Evolutionary conservation across 2,888 invertebrate species (phyloP).

Genomic region (Oxytorus armatus): DNA sequence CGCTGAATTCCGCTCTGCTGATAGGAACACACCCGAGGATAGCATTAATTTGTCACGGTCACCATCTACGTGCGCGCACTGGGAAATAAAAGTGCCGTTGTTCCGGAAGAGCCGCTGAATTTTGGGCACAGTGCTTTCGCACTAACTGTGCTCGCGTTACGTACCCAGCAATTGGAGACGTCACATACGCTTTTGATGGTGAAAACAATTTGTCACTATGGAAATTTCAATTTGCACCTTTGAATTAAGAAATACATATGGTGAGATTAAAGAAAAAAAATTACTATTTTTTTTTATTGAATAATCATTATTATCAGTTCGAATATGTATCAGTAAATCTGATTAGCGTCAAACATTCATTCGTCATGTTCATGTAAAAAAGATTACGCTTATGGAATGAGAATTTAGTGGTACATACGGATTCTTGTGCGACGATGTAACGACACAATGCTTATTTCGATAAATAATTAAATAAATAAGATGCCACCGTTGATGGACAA

Average conservation of each 20-base stretch:
- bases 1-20: no score
- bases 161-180: no score
- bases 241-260: not conserved
- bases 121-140: no score
- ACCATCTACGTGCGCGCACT: no score
- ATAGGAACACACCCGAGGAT: no score
- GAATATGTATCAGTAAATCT: conserved; percentile 49
- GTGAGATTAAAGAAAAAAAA: conserved; percentile 46
- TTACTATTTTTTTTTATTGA: conserved; percentile 60
- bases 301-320: conserved; percentile 44
- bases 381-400: conserved; percentile 40
- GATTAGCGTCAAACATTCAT: conserved; percentile 42
- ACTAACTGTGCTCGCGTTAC: no score
- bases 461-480: conserved; percentile 55
- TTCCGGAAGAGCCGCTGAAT: no score
- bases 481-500: conserved; percentile 17
- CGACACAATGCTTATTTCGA: conserved; percentile 36
- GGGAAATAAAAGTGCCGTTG: no score
- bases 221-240: not conserved
- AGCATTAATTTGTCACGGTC: no score
- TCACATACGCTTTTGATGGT: no score
- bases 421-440: conserved; percentile 61
- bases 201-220: no score
- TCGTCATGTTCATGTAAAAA: conserved; percentile 58
- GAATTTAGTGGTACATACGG: conserved; percentile 49